Percentiles rank a stretch among this genome's conserved stretches.
Evolutionary conservation across 2,888 invertebrate genomes (phyloP).

Genomic region (Ormyrus pomaceus): DNA sequence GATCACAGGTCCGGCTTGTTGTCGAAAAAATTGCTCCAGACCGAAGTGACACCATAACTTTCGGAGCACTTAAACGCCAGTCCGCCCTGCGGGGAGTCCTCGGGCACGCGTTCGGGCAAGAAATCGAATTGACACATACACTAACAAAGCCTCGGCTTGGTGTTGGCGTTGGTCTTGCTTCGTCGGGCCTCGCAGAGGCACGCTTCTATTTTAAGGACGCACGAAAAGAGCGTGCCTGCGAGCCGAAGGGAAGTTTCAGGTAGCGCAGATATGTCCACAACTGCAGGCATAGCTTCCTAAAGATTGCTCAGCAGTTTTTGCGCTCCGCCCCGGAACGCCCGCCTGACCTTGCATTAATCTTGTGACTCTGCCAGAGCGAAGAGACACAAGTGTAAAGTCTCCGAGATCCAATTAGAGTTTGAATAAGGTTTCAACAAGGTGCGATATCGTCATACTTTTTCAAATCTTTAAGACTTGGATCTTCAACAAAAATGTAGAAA

Average conservation of each 20-base stretch:
- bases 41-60: slow-evolving; percentile 37
- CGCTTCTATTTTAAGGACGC: too few relatives aligned
- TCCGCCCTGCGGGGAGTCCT: slow-evolving; percentile 56
- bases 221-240: too few relatives aligned
- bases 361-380: not conserved
- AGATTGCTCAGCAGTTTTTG: slow-evolving; percentile 72
- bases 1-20: slow-evolving; percentile 21
- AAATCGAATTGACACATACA: slow-evolving; percentile 61
- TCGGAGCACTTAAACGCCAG: slow-evolving; percentile 30
- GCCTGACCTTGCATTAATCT: slow-evolving; percentile 51
- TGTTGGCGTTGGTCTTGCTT: too few relatives aligned
- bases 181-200: too few relatives aligned
- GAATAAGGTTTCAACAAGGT: too few relatives aligned
- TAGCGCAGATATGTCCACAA: not conserved
- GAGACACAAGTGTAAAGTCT: slow-evolving; percentile 6
- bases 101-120: slow-evolving; percentile 35
- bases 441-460: too few relatives aligned
- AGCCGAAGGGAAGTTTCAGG: not conserved
- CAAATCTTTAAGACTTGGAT: too few relatives aligned
- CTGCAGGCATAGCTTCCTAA: slow-evolving; percentile 61
- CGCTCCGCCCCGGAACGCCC: slow-evolving; percentile 72
- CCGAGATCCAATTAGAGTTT: too few relatives aligned
- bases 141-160: too few relatives aligned
- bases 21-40: not conserved
- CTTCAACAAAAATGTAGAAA: too few relatives aligned